Evolutionary conservation across 2,113 vertebrate species (phyloP), one percentile per base, ranked within the genome.

Genomic region (Aplodontia rufa): DNA sequence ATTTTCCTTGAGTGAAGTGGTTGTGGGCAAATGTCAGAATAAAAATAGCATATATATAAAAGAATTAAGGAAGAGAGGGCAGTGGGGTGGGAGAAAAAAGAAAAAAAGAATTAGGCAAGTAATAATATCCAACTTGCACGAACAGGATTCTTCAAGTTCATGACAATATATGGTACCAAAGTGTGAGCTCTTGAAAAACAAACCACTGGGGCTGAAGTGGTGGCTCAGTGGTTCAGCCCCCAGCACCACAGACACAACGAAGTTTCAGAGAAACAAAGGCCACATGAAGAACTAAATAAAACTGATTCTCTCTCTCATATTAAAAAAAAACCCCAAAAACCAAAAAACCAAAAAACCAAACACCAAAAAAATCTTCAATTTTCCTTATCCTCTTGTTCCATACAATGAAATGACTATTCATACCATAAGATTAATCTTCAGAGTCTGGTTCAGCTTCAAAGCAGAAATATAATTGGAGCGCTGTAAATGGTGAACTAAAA

Each of bases 391-490:
- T 58, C 37, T 75, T 85, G 5, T 35, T 7, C 2, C 17, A 8
- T 6, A 40, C 0, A 83, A 62, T 1, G 62, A 40, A 96, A 96
- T 3, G 91, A 58, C 7, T 28, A 82, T 6, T 17, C 97, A 96
- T 99, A 99, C 99, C 97, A 68, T 97, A 60, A 99, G 97, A 97
- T 98, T 99, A 81, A 98, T 96, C 94, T 99, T 99, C 87, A 99
- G 97, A 66, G 98, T 98, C 20, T 99, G 99, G 98, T 99, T 99
- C 94, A 99, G 96, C 97, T 99, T 99, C 66, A 99, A 98, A 1
- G 99, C 99, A 96, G 99, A 98, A 51, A 99, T 98, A 81, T 99
- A 99, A 98, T 99, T 99, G 93, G 99, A 98, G 96, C 98, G 99
- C 92, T 99, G 99, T 89, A 99, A 98, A 96, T 99, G 99, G 97